phyloP scores from a whole-genome alignment of 2,888 invertebrate genomes.

The Panorpa germanica region DNA sequence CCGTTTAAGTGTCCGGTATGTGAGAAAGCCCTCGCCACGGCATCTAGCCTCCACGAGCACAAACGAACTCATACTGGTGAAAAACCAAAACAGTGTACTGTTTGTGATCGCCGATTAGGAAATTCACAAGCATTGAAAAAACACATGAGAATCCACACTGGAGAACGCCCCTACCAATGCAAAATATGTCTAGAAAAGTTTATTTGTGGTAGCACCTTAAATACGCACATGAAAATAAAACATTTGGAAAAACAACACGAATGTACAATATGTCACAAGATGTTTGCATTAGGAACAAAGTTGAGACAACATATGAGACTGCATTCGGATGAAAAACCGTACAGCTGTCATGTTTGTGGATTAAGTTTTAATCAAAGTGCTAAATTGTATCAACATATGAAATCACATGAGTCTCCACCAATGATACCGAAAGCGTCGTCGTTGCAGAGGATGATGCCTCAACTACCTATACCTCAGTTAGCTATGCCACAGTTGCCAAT shows the following conservation, averaged over 20 bases:
- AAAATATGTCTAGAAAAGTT: constrained; percentile 2
- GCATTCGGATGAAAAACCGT: background rate
- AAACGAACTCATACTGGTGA: constrained; percentile 13
- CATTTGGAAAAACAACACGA: constrained; percentile 1
- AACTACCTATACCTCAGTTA: no score
- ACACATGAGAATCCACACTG: constrained; percentile 11
- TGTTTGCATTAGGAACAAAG: constrained; percentile 1
- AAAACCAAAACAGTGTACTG: constrained; percentile 11
- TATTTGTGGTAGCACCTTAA: constrained; percentile 1
- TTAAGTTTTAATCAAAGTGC: background rate
- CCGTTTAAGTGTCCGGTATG: constrained; percentile 12
- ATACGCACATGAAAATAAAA: constrained; percentile 1
- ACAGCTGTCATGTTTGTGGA: background rate
- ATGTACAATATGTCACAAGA: background rate
- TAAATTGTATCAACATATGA: no score
- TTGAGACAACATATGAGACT: constrained; percentile 1
- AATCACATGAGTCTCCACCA: no score
- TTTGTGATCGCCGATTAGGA: constrained; percentile 11
- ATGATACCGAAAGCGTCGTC: no score
- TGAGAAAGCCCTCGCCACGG: constrained; percentile 12
- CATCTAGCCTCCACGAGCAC: constrained; percentile 13
- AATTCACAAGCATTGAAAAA: constrained; percentile 13
- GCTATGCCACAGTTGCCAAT: no score
- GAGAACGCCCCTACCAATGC: constrained; percentile 2
- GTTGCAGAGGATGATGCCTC: no score